phyloP scores from a whole-genome alignment of 2,888 invertebrate species.

The Dorcus parallelipipedus region DNA sequence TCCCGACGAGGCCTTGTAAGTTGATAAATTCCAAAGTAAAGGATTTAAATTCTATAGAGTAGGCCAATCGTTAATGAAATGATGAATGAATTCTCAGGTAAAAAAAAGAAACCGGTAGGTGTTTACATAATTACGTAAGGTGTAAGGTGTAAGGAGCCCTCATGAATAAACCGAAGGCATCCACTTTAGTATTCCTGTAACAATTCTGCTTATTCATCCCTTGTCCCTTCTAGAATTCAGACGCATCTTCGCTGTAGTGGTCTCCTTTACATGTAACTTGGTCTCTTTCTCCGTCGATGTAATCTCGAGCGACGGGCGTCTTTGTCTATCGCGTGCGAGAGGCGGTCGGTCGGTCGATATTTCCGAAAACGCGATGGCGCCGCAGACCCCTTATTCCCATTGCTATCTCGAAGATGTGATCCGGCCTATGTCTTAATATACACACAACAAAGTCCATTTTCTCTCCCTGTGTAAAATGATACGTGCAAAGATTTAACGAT shows the following conservation, averaged over 20 bases:
- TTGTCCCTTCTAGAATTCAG: neutral
- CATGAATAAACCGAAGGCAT: neutral
- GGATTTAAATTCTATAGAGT: too few relatives aligned
- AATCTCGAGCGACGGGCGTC: neutral
- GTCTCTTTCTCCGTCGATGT: neutral
- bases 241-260: neutral
- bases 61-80: too few relatives aligned
- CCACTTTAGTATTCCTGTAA: neutral
- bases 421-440: neutral
- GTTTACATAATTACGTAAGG: too few relatives aligned
- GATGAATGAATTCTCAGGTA: too few relatives aligned
- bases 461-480: too few relatives aligned
- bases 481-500: too few relatives aligned
- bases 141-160: too few relatives aligned
- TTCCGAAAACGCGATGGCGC: conserved; percentile 1
- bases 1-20: too few relatives aligned
- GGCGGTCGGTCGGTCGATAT: neutral
- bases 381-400: neutral
- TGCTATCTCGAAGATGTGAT: neutral
- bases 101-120: too few relatives aligned
- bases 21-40: too few relatives aligned
- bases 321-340: neutral
- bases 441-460: too few relatives aligned
- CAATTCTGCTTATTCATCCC: neutral
- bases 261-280: neutral